phyloP scores from a whole-genome alignment of 2,797 vertebrate genomes.

The Microtus agrestis region DNA sequence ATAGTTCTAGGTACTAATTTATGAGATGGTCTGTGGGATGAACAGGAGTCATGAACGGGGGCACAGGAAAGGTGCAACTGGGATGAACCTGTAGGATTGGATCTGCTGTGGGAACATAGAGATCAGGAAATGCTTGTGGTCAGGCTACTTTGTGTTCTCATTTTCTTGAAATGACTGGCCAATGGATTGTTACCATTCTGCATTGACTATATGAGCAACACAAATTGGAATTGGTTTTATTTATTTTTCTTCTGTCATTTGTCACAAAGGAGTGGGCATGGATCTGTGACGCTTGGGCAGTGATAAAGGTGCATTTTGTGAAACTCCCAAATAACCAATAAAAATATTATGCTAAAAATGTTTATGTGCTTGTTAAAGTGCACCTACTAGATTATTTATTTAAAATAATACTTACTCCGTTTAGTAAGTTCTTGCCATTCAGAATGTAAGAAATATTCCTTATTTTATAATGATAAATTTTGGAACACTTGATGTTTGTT shows the following conservation, averaged over 20 bases:
- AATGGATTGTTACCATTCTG: background rate
- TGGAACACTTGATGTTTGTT: background rate
- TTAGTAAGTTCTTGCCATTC: background rate
- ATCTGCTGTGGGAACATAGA: background rate
- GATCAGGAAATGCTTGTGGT: too few species aligned
- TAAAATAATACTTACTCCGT: background rate
- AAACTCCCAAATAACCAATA: background rate
- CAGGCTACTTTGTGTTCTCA: background rate
- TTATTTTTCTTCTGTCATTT: background rate
- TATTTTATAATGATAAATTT: background rate
- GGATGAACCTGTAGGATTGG: background rate
- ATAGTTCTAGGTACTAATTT: background rate
- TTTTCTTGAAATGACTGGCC: background rate
- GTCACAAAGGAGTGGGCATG: background rate
- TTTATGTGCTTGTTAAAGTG: background rate
- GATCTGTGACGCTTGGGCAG: background rate
- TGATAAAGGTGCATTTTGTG: too few species aligned
- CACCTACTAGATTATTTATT: background rate
- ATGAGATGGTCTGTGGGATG: background rate
- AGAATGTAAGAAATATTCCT: background rate
- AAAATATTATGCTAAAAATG: background rate
- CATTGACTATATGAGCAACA: background rate
- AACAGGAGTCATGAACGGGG: background rate
- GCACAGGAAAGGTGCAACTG: rapidly evolving
- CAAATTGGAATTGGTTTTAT: background rate